These are phyloP conservation scores for Pseudoips prasinana DNA, from an alignment of 2,888 invertebrate genomes.

Conservation along the genomic window DNA sequence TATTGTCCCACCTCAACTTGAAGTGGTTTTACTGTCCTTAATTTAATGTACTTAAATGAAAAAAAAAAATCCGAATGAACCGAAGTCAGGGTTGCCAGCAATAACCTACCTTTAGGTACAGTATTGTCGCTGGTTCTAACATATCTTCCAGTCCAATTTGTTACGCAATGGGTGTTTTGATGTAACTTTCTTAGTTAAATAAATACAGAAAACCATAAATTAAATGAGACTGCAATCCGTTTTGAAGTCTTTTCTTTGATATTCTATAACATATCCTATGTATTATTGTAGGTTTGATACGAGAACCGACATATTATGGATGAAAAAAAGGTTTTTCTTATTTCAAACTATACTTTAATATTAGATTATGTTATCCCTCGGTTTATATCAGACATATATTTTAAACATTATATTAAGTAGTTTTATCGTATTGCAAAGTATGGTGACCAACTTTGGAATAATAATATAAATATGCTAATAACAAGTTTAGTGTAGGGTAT, in stretches of 20 bases:
- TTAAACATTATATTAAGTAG: too few relatives aligned
- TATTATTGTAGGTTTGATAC: too few relatives aligned
- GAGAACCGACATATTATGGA: too few relatives aligned
- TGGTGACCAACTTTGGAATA: too few relatives aligned
- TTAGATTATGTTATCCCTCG: too few relatives aligned
- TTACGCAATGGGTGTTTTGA: constrained; percentile 76
- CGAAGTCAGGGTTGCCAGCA: constrained; percentile 24
- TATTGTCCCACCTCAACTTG: neutral
- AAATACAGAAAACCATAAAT: constrained; percentile 62
- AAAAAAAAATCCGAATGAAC: constrained; percentile 29
- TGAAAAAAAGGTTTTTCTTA: too few relatives aligned
- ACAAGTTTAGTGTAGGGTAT: too few relatives aligned
- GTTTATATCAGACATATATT: too few relatives aligned
- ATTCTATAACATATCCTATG: too few relatives aligned
- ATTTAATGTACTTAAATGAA: constrained; percentile 34
- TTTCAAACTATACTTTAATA: too few relatives aligned
- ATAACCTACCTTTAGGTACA: constrained; percentile 46
- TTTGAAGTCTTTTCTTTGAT: constrained; percentile 5
- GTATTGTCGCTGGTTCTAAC: constrained; percentile 59
- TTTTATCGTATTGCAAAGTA: too few relatives aligned
- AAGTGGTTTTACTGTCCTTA: constrained; percentile 30
- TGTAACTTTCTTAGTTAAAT: constrained; percentile 73
- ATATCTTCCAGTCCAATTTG: constrained; percentile 76
- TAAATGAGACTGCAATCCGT: constrained; percentile 77
- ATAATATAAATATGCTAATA: too few relatives aligned